A percentile compares a stretch with the other conserved stretches of the same genome.
phyloP scores from a whole-genome alignment of 2,888 invertebrate genomes.

The Allacma fusca region DNA sequence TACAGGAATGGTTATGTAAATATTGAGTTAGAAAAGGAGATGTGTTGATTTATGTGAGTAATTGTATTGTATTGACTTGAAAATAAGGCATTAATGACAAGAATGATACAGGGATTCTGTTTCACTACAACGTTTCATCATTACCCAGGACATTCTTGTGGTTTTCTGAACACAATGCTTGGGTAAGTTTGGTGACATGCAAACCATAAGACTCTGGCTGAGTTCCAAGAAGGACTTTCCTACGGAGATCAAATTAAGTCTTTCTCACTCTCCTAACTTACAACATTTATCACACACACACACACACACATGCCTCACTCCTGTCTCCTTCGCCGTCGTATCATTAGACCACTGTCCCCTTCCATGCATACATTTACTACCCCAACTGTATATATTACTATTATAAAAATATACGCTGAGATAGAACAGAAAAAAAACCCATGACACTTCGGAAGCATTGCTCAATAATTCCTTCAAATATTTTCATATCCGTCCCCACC shows the following conservation, averaged over 20 bases:
- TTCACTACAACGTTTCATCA: background rate
- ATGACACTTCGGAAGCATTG: too few species aligned
- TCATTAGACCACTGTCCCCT: background rate
- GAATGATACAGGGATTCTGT: background rate
- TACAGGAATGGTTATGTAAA: too few species aligned
- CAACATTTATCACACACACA: conserved; percentile 3
- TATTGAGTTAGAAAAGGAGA: too few species aligned
- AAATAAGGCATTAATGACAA: conserved; percentile 5
- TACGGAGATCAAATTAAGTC: conserved; percentile 58
- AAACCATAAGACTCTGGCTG: background rate
- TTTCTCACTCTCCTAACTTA: conserved; percentile 12
- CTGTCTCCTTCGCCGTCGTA: background rate
- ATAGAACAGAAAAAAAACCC: too few species aligned
- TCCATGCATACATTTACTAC: background rate
- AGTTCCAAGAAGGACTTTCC: conserved; percentile 46
- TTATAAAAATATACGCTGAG: too few species aligned
- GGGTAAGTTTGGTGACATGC: background rate
- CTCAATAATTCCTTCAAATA: too few species aligned
- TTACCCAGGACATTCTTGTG: conserved; percentile 43
- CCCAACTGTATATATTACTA: too few species aligned
- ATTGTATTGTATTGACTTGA: background rate
- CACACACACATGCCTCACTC: background rate
- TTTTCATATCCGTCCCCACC: too few species aligned
- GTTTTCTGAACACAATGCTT: conserved; percentile 27
- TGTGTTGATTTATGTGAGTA: too few species aligned